These are phyloP conservation scores for Agrypnia vestita DNA, from an alignment of 1,140 invertebrate genomes.

Conservation along the genomic window DNA sequence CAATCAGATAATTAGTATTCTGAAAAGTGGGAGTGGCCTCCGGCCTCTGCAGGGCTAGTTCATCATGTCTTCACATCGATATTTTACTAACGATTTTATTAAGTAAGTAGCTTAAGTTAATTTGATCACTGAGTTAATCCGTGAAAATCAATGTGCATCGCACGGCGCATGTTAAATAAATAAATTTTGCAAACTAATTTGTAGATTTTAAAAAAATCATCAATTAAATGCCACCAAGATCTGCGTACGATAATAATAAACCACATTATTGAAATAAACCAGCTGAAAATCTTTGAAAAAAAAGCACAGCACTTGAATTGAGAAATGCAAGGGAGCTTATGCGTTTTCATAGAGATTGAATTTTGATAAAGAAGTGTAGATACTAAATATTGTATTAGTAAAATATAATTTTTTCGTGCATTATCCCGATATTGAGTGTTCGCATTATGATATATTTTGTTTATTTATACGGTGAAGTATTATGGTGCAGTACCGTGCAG, in stretches of 20 bases:
- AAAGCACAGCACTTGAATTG: no score
- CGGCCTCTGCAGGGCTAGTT: neutral
- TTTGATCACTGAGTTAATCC: no score
- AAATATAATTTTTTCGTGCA: neutral
- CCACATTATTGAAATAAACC: no score
- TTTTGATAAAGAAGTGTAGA: neutral
- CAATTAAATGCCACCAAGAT: no score
- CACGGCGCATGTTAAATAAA: no score
- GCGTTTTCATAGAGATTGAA: neutral
- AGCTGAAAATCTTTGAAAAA: no score
- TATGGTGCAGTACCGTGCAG: constrained; percentile 53
- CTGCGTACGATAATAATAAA: no score
- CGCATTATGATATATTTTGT: neutral
- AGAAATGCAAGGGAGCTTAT: no score
- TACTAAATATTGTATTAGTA: neutral
- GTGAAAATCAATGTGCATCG: no score
- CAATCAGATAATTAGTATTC: constrained; percentile 62
- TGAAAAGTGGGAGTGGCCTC: constrained; percentile 63
- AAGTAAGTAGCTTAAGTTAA: no score
- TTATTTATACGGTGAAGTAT: neutral
- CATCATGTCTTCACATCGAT: constrained; percentile 17
- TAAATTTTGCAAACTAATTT: no score
- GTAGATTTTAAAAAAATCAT: no score
- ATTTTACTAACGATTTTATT: neutral
- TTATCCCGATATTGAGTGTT: neutral